phyloP scores from a whole-genome alignment of 2,888 invertebrate genomes.

The Oasisia sp. region DNA sequence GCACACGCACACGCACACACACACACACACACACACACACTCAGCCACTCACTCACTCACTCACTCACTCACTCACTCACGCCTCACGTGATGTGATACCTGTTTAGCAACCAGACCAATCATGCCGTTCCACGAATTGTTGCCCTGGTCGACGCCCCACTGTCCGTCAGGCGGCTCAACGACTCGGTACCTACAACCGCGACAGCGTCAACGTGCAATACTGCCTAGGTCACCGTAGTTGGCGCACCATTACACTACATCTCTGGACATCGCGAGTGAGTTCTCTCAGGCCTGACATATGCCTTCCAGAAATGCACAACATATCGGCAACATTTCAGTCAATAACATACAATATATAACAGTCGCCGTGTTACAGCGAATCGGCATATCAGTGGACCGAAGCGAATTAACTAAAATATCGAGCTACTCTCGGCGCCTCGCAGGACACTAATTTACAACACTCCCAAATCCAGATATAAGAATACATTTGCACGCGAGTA shows the following conservation, averaged over 20 bases:
- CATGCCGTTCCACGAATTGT: slow-evolving; percentile 40
- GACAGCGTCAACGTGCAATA: not conserved
- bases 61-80: too few species aligned
- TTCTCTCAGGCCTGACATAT: not conserved
- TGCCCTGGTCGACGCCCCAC: slow-evolving; percentile 33
- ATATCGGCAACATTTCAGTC: too few species aligned
- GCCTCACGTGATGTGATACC: slow-evolving; percentile 14
- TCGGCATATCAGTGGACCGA: too few species aligned
- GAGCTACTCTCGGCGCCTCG: too few species aligned
- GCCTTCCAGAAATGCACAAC: too few species aligned
- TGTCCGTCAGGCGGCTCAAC: slow-evolving; percentile 34
- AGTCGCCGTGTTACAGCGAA: too few species aligned
- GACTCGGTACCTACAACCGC: slow-evolving; percentile 33
- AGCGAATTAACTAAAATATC: too few species aligned
- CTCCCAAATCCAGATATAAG: too few species aligned
- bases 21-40: not conserved
- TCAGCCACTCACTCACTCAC: not conserved
- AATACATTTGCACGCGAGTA: too few species aligned
- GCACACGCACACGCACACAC: too few species aligned
- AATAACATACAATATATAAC: too few species aligned
- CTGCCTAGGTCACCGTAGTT: not conserved
- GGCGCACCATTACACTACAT: not conserved
- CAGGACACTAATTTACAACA: too few species aligned
- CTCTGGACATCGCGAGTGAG: not conserved
- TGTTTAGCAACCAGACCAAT: slow-evolving; percentile 31